Evolutionary conservation across 2,797 vertebrate species (phyloP).

Genomic region (Myotis vivesi): DNA sequence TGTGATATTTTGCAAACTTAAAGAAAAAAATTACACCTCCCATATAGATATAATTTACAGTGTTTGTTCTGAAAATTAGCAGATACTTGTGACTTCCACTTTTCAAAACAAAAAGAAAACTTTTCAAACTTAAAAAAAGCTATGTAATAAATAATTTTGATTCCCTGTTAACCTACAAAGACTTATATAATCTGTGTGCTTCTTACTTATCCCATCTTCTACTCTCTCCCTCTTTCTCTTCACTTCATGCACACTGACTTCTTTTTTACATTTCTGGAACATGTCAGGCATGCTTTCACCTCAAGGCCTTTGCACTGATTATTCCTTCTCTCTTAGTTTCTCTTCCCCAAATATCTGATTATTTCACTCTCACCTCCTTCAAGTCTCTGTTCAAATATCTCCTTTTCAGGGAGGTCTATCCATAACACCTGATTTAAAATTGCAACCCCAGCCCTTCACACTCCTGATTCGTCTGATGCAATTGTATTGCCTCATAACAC

Average conservation of each 20-base stretch:
- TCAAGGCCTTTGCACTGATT: background rate
- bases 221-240: background rate
- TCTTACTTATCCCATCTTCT: background rate
- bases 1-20: background rate
- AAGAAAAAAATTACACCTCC: background rate
- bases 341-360: background rate
- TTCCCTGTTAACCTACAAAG: background rate
- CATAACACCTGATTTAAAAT: background rate
- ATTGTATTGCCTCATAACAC: background rate
- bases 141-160: background rate
- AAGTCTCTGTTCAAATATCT: background rate
- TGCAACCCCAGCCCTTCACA: fast-evolving
- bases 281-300: background rate
- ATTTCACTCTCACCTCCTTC: background rate
- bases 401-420: background rate
- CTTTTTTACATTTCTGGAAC: background rate
- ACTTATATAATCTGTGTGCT: background rate
- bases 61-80: background rate
- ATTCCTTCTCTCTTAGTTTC: background rate
- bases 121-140: background rate
- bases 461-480: no score
- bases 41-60: background rate
- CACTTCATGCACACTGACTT: background rate
- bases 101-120: background rate
- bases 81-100: background rate